Evolutionary conservation across 1,140 invertebrate species (phyloP).

Genomic region (Matsumurasca onukii): DNA sequence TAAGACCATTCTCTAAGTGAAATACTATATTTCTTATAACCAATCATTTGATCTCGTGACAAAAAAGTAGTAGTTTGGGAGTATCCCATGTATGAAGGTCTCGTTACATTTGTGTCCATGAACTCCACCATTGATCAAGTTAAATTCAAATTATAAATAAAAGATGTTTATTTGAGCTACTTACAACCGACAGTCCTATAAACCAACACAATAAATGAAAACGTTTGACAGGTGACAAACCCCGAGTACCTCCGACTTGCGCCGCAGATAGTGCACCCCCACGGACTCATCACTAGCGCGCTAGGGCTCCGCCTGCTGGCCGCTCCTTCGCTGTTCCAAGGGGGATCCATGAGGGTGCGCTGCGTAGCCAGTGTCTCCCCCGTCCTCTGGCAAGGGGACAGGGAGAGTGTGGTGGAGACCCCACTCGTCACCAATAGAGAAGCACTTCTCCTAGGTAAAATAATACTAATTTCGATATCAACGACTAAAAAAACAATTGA

Average conservation of each 20-base stretch:
- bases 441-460: constrained; percentile 57
- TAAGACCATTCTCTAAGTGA: too few relatives aligned
- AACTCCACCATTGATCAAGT: too few relatives aligned
- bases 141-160: too few relatives aligned
- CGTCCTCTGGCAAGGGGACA: constrained; percentile 57
- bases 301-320: constrained; percentile 56
- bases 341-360: constrained; percentile 58
- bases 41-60: too few relatives aligned
- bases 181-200: too few relatives aligned
- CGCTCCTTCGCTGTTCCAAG: constrained; percentile 52
- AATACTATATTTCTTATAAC: too few relatives aligned
- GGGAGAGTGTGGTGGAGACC: constrained; percentile 55
- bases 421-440: constrained; percentile 54
- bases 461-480: constrained; percentile 48
- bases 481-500: too few relatives aligned
- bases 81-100: too few relatives aligned
- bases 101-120: too few relatives aligned
- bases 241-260: constrained; percentile 52
- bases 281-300: constrained; percentile 56
- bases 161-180: too few relatives aligned
- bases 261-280: constrained; percentile 52
- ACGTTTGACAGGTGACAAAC: constrained; percentile 52
- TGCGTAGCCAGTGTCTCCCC: constrained; percentile 60
- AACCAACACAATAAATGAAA: too few relatives aligned
- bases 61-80: too few relatives aligned